These are phyloP conservation scores for Halcyon senegalensis DNA, from an alignment of 2,113 vertebrate species.

Conservation along the genomic window DNA sequence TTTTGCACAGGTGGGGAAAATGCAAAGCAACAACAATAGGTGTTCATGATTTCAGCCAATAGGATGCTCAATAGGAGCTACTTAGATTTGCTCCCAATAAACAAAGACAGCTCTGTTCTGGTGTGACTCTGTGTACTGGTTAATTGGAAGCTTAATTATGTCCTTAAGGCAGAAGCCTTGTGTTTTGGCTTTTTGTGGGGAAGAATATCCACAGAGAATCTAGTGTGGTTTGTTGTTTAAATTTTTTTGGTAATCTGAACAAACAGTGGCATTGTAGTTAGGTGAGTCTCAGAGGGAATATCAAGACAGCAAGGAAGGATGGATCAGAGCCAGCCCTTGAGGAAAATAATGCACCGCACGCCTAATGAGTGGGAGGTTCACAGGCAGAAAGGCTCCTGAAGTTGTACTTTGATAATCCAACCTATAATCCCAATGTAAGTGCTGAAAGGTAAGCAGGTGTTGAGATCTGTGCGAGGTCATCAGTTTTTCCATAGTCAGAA, in stretches of 20 bases:
- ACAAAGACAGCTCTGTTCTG: not conserved
- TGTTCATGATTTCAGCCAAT: not conserved
- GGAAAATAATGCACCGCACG: not conserved
- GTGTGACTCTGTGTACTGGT: not conserved
- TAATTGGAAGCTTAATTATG: not conserved
- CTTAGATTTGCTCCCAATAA: not conserved
- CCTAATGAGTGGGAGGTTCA: not conserved
- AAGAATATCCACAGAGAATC: not conserved
- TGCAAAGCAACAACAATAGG: not conserved
- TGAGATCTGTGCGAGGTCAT: not conserved
- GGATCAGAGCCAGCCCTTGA: not conserved
- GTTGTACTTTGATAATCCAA: not conserved
- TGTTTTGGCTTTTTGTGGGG: not conserved
- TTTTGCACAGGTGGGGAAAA: not conserved
- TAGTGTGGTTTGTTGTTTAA: not conserved
- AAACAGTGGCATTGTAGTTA: not conserved
- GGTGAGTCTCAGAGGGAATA: not conserved
- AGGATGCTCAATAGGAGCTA: not conserved
- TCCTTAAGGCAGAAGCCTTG: not conserved
- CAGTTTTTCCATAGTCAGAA: not conserved
- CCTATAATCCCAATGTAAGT: not conserved
- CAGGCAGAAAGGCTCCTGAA: not conserved
- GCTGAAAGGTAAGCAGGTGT: not conserved
- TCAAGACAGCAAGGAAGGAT: not conserved
- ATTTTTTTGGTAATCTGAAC: not conserved